phyloP scores from a whole-genome alignment of 2,888 invertebrate genomes.

The Stenodema calcarata region DNA sequence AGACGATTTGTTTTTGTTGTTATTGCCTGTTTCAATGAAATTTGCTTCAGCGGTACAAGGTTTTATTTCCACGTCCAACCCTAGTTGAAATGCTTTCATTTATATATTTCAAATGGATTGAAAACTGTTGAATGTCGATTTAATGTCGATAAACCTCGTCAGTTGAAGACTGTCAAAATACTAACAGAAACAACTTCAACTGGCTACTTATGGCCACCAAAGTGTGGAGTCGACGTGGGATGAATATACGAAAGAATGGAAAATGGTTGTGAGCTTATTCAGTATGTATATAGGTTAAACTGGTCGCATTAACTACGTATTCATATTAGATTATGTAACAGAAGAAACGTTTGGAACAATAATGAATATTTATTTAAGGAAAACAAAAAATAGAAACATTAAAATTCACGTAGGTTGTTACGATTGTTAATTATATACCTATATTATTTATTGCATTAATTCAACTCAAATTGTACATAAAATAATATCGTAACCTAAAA shows the following conservation, averaged over 20 bases:
- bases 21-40: background rate
- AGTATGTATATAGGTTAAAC: background rate
- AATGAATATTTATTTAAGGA: slow-evolving; percentile 7
- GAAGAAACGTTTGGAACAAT: background rate
- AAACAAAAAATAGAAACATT: background rate
- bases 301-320: slow-evolving; percentile 4
- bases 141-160: background rate
- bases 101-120: too few relatives aligned
- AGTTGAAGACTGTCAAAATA: background rate
- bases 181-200: background rate
- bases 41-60: background rate
- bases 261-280: slow-evolving; percentile 14
- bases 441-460: slow-evolving; percentile 18
- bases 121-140: background rate
- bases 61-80: background rate
- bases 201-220: background rate
- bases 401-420: background rate
- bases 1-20: background rate
- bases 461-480: slow-evolving; percentile 39
- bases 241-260: background rate
- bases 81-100: background rate
- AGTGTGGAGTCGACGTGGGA: background rate
- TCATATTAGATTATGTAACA: slow-evolving; percentile 2
- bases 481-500: slow-evolving; percentile 8
- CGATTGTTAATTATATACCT: background rate